Percentiles rank a stretch among this genome's conserved stretches.
Conservation (phyloP, 2,797 vertebrate species). For the Dendrocincla tyrannina region DNA sequence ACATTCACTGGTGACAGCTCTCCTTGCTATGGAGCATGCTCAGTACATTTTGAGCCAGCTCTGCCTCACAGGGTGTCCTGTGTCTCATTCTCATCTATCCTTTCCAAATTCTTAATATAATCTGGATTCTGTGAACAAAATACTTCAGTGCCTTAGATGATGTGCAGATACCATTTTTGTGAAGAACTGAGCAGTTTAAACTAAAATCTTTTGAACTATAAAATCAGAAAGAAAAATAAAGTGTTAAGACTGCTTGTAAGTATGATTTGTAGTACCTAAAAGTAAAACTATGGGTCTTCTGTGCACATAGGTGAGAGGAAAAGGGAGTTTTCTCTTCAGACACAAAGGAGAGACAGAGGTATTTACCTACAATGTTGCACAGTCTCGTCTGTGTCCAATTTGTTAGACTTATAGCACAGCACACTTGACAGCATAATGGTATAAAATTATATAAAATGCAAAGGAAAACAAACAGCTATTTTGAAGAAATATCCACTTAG, state of each 20-base stretch:
- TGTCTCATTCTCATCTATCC: not conserved
- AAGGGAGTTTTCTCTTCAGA: not conserved
- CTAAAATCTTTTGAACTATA: not conserved
- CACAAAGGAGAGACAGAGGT: not conserved
- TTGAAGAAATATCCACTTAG: conserved; percentile 43
- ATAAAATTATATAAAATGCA: conserved; percentile 46
- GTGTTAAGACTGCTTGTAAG: not conserved
- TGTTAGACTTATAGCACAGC: not conserved
- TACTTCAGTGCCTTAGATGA: not conserved
- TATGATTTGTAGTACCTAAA: not conserved
- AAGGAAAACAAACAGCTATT: conserved; percentile 57
- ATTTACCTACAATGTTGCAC: not conserved
- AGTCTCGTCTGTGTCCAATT: not conserved
- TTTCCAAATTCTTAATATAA: not conserved
- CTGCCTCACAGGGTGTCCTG: rapidly evolving
- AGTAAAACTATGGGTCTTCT: not conserved
- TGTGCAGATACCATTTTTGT: not conserved
- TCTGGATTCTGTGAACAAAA: not conserved
- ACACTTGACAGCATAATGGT: conserved; percentile 53
- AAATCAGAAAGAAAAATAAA: not conserved
- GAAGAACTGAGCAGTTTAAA: not conserved
- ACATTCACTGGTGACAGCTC: not conserved
- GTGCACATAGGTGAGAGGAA: not conserved
- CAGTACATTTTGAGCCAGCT: not conserved
- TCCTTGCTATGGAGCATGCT: not conserved